A percentile compares a stretch with the other conserved stretches of the same genome.
Conservation (phyloP, 2,113 vertebrate genomes). For the Pteronura brasiliensis region DNA sequence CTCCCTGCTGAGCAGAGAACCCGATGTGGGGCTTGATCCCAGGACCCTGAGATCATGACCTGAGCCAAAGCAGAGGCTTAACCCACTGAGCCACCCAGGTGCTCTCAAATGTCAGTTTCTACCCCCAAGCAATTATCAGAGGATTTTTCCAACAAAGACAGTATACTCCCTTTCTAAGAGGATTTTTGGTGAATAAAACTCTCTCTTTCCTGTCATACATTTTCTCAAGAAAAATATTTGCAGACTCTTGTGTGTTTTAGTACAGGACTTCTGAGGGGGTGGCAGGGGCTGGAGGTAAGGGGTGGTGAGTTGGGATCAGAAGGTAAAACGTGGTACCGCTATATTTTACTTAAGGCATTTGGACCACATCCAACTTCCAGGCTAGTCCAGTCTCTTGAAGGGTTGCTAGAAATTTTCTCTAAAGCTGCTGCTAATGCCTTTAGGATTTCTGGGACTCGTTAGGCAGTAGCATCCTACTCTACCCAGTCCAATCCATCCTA, state of each 20-base stretch:
- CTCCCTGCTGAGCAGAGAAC: no score
- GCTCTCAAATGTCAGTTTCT: not conserved
- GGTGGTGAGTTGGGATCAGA: not conserved
- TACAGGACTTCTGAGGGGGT: not conserved
- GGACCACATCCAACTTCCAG: not conserved
- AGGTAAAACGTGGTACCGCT: not conserved
- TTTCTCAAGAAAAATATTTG: not conserved
- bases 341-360: not conserved
- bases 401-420: not conserved
- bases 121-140: not conserved
- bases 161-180: not conserved
- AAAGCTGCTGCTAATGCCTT: not conserved
- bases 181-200: not conserved
- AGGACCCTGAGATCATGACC: no score
- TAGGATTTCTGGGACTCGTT: not conserved
- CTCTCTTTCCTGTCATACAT: not conserved
- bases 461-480: not conserved
- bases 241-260: not conserved
- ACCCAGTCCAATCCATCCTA: not conserved
- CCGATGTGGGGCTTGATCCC: no score
- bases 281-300: not conserved
- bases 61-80: no score
- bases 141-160: not conserved
- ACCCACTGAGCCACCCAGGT: no score
- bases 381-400: not conserved